Percentiles rank a stretch among this genome's conserved stretches.
Conservation (phyloP, 2,888 invertebrate genomes). For the Rhorus exstirpatorius region DNA sequence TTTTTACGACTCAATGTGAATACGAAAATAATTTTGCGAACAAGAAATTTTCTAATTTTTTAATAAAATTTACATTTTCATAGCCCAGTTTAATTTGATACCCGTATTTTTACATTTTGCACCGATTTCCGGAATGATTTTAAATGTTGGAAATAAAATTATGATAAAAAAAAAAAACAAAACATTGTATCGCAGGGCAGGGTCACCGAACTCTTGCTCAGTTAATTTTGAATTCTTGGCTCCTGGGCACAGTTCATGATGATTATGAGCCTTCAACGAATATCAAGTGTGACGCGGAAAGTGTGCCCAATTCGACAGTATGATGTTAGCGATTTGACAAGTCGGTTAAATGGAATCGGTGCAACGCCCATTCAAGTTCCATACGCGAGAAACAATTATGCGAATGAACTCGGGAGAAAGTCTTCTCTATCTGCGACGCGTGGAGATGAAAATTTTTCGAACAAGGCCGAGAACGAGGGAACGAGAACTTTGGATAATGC, state of each 20-base stretch:
- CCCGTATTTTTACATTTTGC: not conserved
- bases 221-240: slow-evolving; percentile 77
- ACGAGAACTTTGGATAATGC: not conserved
- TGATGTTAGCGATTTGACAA: slow-evolving; percentile 16
- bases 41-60: too few relatives aligned
- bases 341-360: slow-evolving; percentile 40
- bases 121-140: not conserved
- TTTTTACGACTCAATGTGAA: too few relatives aligned
- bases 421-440: not conserved
- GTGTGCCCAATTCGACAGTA: slow-evolving; percentile 49
- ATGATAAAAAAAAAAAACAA: not conserved
- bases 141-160: not conserved
- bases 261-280: slow-evolving; percentile 62
- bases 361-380: slow-evolving; percentile 46
- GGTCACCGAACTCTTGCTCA: slow-evolving; percentile 74
- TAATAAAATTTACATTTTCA: too few relatives aligned
- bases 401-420: slow-evolving; percentile 34
- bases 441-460: not conserved
- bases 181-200: slow-evolving; percentile 65
- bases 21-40: too few relatives aligned
- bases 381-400: slow-evolving; percentile 46
- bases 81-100: too few relatives aligned
- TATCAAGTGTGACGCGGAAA: slow-evolving; percentile 46
- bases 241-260: slow-evolving; percentile 72
- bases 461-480: not conserved